Conservation (phyloP, 2,797 vertebrate genomes). For the Malacoraja senta region DNA sequence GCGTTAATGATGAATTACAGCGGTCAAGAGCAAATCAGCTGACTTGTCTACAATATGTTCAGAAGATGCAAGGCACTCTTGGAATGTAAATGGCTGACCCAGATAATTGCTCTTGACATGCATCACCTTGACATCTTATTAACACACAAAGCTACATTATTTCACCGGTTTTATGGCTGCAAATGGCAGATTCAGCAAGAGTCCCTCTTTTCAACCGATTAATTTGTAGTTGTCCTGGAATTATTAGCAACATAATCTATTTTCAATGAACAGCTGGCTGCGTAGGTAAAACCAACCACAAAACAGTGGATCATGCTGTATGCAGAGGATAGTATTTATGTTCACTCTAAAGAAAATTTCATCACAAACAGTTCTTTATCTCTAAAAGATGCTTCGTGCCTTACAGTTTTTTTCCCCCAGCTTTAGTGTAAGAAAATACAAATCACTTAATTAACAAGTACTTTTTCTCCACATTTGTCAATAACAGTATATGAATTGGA, state of each 20-base stretch:
- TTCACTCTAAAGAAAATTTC: background rate
- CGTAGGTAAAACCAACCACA: background rate
- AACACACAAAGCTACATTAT: background rate
- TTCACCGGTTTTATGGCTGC: background rate
- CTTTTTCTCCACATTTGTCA: background rate
- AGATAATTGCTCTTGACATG: constrained; percentile 4
- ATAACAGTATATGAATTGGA: background rate
- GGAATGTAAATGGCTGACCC: background rate
- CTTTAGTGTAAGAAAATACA: background rate
- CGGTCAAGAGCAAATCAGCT: background rate
- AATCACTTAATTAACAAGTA: background rate
- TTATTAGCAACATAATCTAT: background rate
- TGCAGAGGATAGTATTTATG: background rate
- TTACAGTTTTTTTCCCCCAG: background rate
- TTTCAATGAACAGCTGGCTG: background rate
- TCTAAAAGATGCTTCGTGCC: background rate
- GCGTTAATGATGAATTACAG: background rate
- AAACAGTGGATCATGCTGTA: background rate
- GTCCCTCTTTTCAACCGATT: background rate
- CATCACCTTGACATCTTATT: background rate
- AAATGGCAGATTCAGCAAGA: background rate
- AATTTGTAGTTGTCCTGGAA: background rate
- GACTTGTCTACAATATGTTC: background rate
- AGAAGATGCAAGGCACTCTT: background rate
- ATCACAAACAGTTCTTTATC: background rate